A percentile compares a stretch with the other conserved stretches of the same genome.
phyloP scores from a whole-genome alignment of 2,113 vertebrate species.

The Bolborhynchus lineola region DNA sequence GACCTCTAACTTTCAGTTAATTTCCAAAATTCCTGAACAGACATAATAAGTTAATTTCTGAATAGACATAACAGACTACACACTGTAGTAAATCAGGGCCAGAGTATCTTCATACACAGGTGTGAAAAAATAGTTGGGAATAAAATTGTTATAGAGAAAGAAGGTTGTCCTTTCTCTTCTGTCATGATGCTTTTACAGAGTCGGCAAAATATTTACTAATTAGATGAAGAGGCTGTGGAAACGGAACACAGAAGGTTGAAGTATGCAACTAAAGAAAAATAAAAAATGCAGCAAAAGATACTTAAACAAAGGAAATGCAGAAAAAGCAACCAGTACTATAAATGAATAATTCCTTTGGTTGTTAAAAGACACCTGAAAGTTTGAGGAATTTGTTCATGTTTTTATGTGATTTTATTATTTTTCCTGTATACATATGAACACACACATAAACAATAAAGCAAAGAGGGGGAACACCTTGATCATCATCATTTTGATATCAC shows the following conservation, averaged over 20 bases:
- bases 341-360: background rate
- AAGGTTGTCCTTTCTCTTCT: background rate
- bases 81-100: background rate
- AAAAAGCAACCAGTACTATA: background rate
- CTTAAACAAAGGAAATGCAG: background rate
- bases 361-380: background rate
- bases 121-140: background rate
- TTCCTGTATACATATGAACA: background rate
- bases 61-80: background rate
- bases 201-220: background rate
- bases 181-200: background rate
- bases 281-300: background rate
- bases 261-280: background rate
- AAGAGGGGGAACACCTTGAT: background rate
- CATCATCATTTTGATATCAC: background rate
- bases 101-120: background rate
- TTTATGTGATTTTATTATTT: slow-evolving; percentile 3
- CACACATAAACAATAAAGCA: background rate
- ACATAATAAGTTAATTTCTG: too few species aligned
- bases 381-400: background rate
- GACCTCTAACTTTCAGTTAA: background rate
- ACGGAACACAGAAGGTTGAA: background rate
- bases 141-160: background rate
- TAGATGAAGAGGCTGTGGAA: background rate
- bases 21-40: background rate